Evolutionary conservation across 2,888 invertebrate genomes (phyloP).

Genomic region (Cephus pygmeus): DNA sequence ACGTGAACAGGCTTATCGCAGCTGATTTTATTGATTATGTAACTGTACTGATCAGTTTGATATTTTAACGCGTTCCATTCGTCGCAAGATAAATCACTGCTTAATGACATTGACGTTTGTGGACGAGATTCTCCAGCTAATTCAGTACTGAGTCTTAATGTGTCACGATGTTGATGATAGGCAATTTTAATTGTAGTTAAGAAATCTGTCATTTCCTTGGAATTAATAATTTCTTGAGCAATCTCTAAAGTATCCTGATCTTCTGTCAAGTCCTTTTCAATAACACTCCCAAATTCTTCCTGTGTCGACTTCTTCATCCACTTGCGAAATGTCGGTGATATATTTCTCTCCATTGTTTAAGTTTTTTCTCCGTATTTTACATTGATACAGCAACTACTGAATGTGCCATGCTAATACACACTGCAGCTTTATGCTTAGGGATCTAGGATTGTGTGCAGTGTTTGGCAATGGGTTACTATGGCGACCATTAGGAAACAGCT

Average conservation of each 20-base stretch:
- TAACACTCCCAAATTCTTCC: slow-evolving; percentile 49
- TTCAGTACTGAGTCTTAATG: not conserved
- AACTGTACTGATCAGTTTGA: slow-evolving; percentile 35
- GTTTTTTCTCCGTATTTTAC: not conserved
- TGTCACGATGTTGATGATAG: slow-evolving; percentile 35
- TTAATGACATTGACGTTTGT: slow-evolving; percentile 47
- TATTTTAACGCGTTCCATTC: slow-evolving; percentile 46
- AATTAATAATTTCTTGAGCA: slow-evolving; percentile 45
- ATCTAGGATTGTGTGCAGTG: not conserved
- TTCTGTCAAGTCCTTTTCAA: slow-evolving; percentile 41
- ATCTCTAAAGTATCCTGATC: slow-evolving; percentile 39
- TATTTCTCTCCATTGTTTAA: slow-evolving; percentile 41
- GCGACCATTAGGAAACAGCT: not conserved
- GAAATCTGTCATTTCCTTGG: slow-evolving; percentile 47
- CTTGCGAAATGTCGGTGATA: slow-evolving; percentile 47
- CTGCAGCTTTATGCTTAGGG: not conserved
- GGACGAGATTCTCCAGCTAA: slow-evolving; percentile 33
- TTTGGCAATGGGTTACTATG: not conserved
- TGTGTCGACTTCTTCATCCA: slow-evolving; percentile 53
- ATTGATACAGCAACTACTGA: not conserved
- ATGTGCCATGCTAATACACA: not conserved
- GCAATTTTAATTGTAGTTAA: slow-evolving; percentile 41
- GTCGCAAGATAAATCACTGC: slow-evolving; percentile 54
- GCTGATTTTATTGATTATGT: slow-evolving; percentile 51
- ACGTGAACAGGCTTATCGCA: slow-evolving; percentile 58